A percentile compares a stretch with the other conserved stretches of the same genome.
phyloP scores from a whole-genome alignment of 2,797 vertebrate species.

The Xiphorhynchus erythropygius region DNA sequence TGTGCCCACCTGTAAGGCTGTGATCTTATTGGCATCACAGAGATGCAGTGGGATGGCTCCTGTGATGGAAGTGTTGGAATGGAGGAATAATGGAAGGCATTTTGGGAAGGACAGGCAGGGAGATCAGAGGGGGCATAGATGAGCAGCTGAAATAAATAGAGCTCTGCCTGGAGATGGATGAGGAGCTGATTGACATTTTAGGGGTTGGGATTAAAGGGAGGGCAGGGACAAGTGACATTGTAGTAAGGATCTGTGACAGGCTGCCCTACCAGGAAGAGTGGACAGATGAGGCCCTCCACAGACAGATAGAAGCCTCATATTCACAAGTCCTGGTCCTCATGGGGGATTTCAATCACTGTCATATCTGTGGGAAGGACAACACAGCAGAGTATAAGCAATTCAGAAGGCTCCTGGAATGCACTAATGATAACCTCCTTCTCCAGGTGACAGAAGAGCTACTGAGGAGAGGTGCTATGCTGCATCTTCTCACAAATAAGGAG shows the following conservation, averaged over 20 bases:
- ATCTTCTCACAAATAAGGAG: not conserved
- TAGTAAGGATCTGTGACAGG: not conserved
- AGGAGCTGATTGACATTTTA: not conserved
- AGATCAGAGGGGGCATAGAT: not conserved
- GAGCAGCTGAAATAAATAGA: not conserved
- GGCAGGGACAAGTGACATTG: not conserved
- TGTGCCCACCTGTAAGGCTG: not conserved
- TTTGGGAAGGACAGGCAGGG: not conserved
- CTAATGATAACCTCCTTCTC: not conserved
- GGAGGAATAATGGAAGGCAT: not conserved
- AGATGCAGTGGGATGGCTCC: not conserved
- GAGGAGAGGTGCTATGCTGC: not conserved
- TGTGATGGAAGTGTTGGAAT: fast-evolving
- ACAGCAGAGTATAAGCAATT: not conserved
- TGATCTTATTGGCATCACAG: not conserved
- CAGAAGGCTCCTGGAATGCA: not conserved
- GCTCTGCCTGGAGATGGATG: not conserved
- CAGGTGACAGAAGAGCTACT: not conserved
- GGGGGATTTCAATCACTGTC: not conserved
- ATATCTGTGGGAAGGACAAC: not conserved
- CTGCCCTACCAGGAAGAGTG: not conserved
- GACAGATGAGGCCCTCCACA: not conserved
- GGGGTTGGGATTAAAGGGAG: not conserved
- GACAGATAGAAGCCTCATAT: not conserved
- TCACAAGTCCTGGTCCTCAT: not conserved